phyloP scores from a whole-genome alignment of 2,797 vertebrate species.

The Oophaga sylvatica region DNA sequence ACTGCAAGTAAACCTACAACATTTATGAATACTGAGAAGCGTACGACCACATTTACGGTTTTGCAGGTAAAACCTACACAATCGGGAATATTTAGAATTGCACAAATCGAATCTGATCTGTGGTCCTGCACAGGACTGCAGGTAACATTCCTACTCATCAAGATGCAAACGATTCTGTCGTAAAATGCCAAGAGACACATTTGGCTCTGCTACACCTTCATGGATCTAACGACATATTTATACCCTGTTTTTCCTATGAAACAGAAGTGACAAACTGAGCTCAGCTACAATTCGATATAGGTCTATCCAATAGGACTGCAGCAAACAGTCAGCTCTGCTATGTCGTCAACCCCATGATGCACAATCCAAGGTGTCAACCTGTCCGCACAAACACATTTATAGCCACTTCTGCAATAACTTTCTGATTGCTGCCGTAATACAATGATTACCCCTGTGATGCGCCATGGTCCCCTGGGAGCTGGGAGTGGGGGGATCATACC shows the following conservation, averaged over 20 bases:
- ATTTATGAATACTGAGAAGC: too few species aligned
- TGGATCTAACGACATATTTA: too few species aligned
- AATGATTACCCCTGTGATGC: neutral
- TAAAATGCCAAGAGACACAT: too few species aligned
- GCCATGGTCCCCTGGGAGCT: neutral
- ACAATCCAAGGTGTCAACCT: neutral
- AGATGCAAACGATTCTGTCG: too few species aligned
- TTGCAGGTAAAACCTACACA: too few species aligned
- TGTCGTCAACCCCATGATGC: neutral
- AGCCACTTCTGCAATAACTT: neutral
- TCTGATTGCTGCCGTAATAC: neutral
- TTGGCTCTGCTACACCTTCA: too few species aligned
- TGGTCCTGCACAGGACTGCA: too few species aligned
- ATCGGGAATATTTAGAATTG: too few species aligned
- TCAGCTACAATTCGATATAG: neutral
- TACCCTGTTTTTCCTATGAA: neutral
- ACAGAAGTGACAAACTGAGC: neutral
- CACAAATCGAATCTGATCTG: too few species aligned
- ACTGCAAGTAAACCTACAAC: too few species aligned
- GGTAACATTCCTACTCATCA: too few species aligned
- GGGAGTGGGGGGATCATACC: neutral
- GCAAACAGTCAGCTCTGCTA: neutral
- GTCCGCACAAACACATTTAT: neutral
- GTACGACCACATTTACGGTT: too few species aligned
- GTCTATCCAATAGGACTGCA: neutral